Percentiles rank a stretch among this genome's conserved stretches.
Conservation (phyloP, 2,113 vertebrate species). For the Salvelinus fontinalis region DNA sequence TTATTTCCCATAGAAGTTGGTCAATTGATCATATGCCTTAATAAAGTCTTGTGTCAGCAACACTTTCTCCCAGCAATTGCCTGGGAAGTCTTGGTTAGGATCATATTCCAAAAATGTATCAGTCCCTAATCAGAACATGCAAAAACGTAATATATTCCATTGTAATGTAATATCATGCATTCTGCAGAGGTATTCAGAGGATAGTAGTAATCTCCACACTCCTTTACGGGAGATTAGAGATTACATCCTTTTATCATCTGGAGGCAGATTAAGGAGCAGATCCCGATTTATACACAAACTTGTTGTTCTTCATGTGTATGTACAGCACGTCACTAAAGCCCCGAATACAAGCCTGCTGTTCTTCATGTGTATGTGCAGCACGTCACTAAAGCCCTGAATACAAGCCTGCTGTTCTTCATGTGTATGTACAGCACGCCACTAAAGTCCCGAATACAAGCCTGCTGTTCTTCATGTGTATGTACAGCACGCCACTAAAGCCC, state of each 20-base stretch:
- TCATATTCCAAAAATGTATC: neutral
- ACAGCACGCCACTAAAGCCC: too few species aligned
- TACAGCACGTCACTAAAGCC: too few species aligned
- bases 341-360: slow-evolving; percentile 29
- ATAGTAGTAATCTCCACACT: slow-evolving; percentile 64
- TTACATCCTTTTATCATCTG: slow-evolving; percentile 57
- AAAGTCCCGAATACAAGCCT: too few species aligned
- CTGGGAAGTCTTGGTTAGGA: neutral
- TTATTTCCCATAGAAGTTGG: too few species aligned
- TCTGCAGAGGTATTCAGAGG: slow-evolving; percentile 52
- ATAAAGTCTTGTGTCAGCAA: too few species aligned
- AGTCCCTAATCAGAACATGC: neutral
- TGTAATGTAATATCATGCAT: slow-evolving; percentile 15
- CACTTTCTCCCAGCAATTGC: too few species aligned
- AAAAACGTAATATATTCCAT: neutral
- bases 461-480: too few species aligned
- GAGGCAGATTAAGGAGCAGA: slow-evolving; percentile 47
- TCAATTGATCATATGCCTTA: too few species aligned
- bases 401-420: neutral
- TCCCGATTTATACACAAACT: slow-evolving; percentile 56
- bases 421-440: neutral
- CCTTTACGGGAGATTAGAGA: slow-evolving; percentile 64
- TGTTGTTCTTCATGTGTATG: slow-evolving; percentile 6
- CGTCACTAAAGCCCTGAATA: neutral
- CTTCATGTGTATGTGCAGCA: neutral